Evolutionary conservation across 2,888 invertebrate genomes (phyloP).

Genomic region (Scaptodrosophila latifasciaeformis): DNA sequence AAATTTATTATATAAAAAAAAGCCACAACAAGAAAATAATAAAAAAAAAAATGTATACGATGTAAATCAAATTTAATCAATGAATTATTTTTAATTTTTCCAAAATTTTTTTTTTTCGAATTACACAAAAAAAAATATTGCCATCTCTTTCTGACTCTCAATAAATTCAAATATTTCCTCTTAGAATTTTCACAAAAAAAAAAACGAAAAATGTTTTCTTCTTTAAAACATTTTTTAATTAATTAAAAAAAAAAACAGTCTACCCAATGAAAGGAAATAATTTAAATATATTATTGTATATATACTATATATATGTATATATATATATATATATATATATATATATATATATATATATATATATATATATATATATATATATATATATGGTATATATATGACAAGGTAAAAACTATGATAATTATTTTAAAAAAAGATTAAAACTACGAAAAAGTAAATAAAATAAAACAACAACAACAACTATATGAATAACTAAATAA

Average conservation of each 20-base stretch:
- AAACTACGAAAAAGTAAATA: conserved; percentile 42
- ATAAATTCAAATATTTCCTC: conserved; percentile 11
- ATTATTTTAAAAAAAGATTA: conserved; percentile 18
- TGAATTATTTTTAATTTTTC: conserved; percentile 8
- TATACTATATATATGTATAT: no score
- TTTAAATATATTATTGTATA: conserved; percentile 22
- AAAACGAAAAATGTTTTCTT: background rate
- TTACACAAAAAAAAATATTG: background rate
- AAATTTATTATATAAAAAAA: conserved; percentile 27
- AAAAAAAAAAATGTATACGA: conserved; percentile 46
- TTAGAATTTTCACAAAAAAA: conserved; percentile 11
- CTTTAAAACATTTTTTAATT: no score
- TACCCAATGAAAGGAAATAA: conserved; percentile 17
- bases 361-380: conserved; percentile 31
- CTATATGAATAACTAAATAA: no score
- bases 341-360: conserved; percentile 21
- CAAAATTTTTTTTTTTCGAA: background rate
- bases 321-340: background rate
- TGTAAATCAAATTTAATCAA: conserved; percentile 50
- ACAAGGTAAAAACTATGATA: conserved; percentile 12
- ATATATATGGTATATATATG: conserved; percentile 16
- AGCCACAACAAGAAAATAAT: background rate
- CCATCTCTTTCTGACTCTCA: background rate
- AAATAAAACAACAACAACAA: conserved; percentile 32
- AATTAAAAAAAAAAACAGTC: no score